Evolutionary conservation across 2,797 vertebrate species (phyloP), one percentile per base, ranked within the genome.

Genomic region (Tokudaia muenninki): DNA sequence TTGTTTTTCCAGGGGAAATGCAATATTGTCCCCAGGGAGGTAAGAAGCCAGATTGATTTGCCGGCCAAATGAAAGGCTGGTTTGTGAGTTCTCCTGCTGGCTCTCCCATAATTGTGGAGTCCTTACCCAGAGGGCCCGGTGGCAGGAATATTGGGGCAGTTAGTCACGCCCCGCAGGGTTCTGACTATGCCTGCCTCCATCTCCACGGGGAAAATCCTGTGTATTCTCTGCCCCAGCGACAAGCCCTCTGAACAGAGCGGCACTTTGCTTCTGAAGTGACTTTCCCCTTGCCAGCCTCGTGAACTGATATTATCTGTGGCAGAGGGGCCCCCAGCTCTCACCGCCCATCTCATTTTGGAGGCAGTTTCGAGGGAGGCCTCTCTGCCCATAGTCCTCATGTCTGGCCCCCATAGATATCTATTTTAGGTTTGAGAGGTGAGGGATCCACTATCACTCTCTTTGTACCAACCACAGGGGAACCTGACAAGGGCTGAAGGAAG

Each of bases 1-100:
- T 98, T 98, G 98, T 98, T 98, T 97, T 98, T 98, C 97, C 90
- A 97, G 96, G 97, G 97, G 97, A 98, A 98, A 98, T 97, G 97
- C 97, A 97, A 96, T 97, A 94, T 98, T 95, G 96, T 97, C 97
- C 98, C 97, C 31, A 3, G 98, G 97, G 98, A 98, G 97, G 97
- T 96, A 97, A 98, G 97, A 97, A 97, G 97, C 91, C 94, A 97
- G 98, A 98, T 97, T 98, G 96, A 97, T 97, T 97, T 97, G 97
- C 98, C 91, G 96, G 97, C 97, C 97, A 98, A 98, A 98, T 98
- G 98, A 98, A 98, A 98, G 97, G 95, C 94, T 65, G 94, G 97
- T 97, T 98, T 98, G 98, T 98, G 67, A 81, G 95, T 98, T 96
- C 97, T 97, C 97, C 97, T 97, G 97, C 97, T 96, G 95, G 95